phyloP scores from a whole-genome alignment of 2,888 invertebrate genomes.

The Choreutis nemorana region DNA sequence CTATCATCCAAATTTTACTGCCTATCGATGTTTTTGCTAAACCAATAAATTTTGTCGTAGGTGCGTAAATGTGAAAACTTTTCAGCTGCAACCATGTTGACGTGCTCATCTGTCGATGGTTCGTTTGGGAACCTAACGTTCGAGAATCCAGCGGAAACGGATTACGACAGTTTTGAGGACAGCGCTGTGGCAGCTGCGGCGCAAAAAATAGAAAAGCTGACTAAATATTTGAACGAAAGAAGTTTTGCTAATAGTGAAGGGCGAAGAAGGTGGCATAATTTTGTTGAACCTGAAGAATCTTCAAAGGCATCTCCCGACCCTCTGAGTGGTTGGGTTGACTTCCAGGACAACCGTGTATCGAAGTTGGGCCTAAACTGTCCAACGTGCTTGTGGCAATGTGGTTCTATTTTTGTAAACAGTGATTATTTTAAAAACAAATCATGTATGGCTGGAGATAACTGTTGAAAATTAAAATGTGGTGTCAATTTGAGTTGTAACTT shows the following conservation, averaged over 20 bases:
- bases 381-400: slow-evolving; percentile 58
- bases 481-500: too few species aligned
- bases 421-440: slow-evolving; percentile 30
- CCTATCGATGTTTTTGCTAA: neutral
- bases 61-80: slow-evolving; percentile 51
- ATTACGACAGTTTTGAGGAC: slow-evolving; percentile 25
- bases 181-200: slow-evolving; percentile 25
- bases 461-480: slow-evolving; percentile 28
- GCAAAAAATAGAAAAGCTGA: slow-evolving; percentile 61
- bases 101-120: slow-evolving; percentile 24
- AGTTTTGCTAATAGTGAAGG: slow-evolving; percentile 17
- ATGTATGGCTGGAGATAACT: slow-evolving; percentile 19
- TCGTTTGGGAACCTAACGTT: slow-evolving; percentile 28
- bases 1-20: neutral
- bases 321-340: slow-evolving; percentile 30
- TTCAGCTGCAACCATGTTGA: slow-evolving; percentile 43
- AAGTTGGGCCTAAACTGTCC: slow-evolving; percentile 28
- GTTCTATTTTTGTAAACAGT: slow-evolving; percentile 41
- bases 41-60: slow-evolving; percentile 19
- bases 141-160: slow-evolving; percentile 31
- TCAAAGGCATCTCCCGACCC: slow-evolving; percentile 14
- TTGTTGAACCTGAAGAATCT: slow-evolving; percentile 22
- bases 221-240: slow-evolving; percentile 42
- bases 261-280: slow-evolving; percentile 46
- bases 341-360: slow-evolving; percentile 19